Conservation (phyloP, 2,888 invertebrate species). For the Timema cristinae region DNA sequence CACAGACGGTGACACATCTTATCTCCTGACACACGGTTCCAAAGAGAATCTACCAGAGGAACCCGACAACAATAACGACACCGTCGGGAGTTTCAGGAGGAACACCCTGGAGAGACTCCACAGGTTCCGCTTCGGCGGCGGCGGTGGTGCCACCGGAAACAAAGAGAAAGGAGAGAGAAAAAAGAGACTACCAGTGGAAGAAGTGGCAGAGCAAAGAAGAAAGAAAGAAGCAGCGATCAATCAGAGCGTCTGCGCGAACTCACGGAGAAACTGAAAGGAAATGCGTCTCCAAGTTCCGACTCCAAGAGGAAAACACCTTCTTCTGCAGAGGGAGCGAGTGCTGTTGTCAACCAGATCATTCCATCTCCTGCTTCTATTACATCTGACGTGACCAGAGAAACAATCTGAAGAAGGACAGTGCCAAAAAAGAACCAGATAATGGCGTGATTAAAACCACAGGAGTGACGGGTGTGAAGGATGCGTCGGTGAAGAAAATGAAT, state of each 20-base stretch:
- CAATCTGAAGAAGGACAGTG: background rate
- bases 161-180: conserved; percentile 49
- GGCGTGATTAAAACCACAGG: background rate
- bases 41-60: conserved; percentile 37
- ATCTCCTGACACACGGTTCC: conserved; percentile 35
- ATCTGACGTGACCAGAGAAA: conserved; percentile 20
- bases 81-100: conserved; percentile 41
- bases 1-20: conserved; percentile 22
- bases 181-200: conserved; percentile 38
- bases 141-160: conserved; percentile 35
- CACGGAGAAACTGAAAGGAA: conserved; percentile 70
- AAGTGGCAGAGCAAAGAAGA: conserved; percentile 30
- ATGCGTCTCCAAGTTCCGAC: conserved; percentile 15
- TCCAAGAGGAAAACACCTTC: conserved; percentile 26
- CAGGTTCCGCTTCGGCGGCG: conserved; percentile 67
- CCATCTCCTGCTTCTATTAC: conserved; percentile 38
- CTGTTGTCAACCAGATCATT: conserved; percentile 34
- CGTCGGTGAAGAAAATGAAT: background rate
- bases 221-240: conserved; percentile 52
- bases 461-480: background rate
- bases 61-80: conserved; percentile 31
- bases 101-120: conserved; percentile 80
- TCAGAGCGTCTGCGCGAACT: conserved; percentile 69
- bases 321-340: conserved; percentile 42
- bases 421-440: background rate